Evolutionary conservation across 1,140 invertebrate species (phyloP), one percentile per base, ranked within the genome.

Genomic region (Cotesia glomerata): DNA sequence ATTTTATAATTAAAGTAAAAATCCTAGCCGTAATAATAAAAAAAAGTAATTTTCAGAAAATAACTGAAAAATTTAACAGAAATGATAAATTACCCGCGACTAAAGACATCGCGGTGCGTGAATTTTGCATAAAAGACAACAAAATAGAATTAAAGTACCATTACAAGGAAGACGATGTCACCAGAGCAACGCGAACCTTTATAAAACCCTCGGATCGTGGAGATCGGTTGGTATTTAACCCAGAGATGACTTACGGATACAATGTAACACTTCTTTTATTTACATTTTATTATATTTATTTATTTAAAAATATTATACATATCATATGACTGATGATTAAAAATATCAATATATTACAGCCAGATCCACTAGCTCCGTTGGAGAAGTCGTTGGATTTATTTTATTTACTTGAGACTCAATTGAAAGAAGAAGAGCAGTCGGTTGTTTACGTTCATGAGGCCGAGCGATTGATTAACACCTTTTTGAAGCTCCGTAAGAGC

Each of bases 71-170:
- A 14, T 93, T 89, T 80, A 76, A 89, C 13, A 88, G 91, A 32
- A 89, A 93, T 72, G 75, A 85, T 45, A 74, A 78, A 3, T 79
- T 90, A 16, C 87, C 87, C 0, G 88, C 91, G 1, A 82, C 84
- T 4, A 82, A 90, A 49, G 91, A 94, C 69, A 86, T 95, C 16
- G 91, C 91, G 14, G 87, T 89, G n/a, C 88, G 90, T 49, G 90
- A 89, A 59, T 94, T 92, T 76, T 84, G 88, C 61, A 87, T 92
- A 2, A 79, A 83, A 34, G 88, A 90, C 0, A 89, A 91, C 45
- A 90, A 91, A 76, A 93, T 94, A 72, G 82, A 88, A 16, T 71
- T 94, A 0, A 87, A 91, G 65, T 93, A 90, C 80, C 93, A 94
- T 79, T 94, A 93, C 72, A 89, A 88, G 0, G 87, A 89, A 65